phyloP scores from a whole-genome alignment of 92 coral and sea anemone genomes.

The Hydrozoanthus gracilis region DNA sequence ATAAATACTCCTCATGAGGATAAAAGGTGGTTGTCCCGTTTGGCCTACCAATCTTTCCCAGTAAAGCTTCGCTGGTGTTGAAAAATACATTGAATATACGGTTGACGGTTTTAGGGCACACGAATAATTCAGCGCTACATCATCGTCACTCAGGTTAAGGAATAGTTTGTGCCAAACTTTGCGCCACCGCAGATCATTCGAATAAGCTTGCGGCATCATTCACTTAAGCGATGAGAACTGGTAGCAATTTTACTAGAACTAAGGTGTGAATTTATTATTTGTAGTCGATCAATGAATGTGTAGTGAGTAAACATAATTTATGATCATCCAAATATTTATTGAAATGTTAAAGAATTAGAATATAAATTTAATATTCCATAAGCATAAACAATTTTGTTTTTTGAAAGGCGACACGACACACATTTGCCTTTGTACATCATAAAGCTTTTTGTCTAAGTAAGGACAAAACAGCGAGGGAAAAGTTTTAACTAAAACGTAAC shows the following conservation, averaged over 20 bases:
- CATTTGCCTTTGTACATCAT: constrained; percentile 10
- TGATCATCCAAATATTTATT: too few relatives aligned
- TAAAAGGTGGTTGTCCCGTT: constrained; percentile 38
- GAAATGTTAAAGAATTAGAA: neutral
- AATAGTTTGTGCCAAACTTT: constrained; percentile 50
- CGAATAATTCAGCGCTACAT: constrained; percentile 50
- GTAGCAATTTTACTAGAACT: constrained; percentile 21
- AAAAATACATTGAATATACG: constrained; percentile 42
- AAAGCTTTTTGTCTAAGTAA: constrained; percentile 14
- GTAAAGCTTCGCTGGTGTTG: constrained; percentile 26
- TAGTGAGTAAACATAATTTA: too few relatives aligned
- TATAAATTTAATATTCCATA: neutral
- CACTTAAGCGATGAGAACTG: constrained; percentile 10
- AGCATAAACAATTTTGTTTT: constrained; percentile 7
- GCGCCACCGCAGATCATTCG: constrained; percentile 61
- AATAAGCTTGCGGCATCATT: constrained; percentile 37
- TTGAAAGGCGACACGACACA: constrained; percentile 18
- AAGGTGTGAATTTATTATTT: constrained; percentile 24
- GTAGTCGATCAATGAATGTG: neutral
- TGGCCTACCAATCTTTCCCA: constrained; percentile 9
- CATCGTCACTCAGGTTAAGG: constrained; percentile 39
- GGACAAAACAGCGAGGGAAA: neutral
- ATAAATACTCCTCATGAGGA: constrained; percentile 25
- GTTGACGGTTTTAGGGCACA: constrained; percentile 48
- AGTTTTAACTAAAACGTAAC: constrained; percentile 20